phyloP scores from a whole-genome alignment of 1,140 invertebrate species.

The Lucilia sericata region DNA sequence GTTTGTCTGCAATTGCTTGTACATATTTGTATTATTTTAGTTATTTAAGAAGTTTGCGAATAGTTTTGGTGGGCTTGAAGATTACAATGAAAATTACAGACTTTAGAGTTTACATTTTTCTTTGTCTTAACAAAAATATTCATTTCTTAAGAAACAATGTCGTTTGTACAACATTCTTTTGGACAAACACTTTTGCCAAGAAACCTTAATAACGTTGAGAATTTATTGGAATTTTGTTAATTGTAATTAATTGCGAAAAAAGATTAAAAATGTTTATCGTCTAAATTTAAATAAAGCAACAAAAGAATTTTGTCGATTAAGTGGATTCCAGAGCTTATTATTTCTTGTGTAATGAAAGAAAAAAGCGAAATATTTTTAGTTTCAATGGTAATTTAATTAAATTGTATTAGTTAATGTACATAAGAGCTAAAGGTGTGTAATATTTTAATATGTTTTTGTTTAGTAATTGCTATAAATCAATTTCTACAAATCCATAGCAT shows the following conservation, averaged over 20 bases:
- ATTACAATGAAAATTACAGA: background rate
- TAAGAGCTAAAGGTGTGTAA: too few species aligned
- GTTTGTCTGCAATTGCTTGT: background rate
- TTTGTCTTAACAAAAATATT: background rate
- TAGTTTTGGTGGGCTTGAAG: background rate
- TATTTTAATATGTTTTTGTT: too few species aligned
- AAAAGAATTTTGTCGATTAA: background rate
- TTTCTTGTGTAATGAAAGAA: background rate
- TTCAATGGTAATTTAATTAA: too few species aligned
- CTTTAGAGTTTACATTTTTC: background rate
- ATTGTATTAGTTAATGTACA: too few species aligned
- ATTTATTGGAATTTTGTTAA: constrained; percentile 27
- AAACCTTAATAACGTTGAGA: constrained; percentile 20
- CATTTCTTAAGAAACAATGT: constrained; percentile 4
- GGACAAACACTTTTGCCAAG: background rate
- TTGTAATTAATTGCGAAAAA: constrained; percentile 1
- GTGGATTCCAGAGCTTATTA: background rate
- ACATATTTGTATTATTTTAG: background rate
- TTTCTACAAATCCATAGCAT: background rate
- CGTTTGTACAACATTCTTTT: background rate
- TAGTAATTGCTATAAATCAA: too few species aligned
- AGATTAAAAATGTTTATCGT: background rate
- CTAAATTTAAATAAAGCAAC: background rate
- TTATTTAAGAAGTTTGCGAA: background rate
- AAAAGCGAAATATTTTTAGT: background rate